phyloP scores from a whole-genome alignment of 2,797 vertebrate genomes.

The Acanthiza pusilla region DNA sequence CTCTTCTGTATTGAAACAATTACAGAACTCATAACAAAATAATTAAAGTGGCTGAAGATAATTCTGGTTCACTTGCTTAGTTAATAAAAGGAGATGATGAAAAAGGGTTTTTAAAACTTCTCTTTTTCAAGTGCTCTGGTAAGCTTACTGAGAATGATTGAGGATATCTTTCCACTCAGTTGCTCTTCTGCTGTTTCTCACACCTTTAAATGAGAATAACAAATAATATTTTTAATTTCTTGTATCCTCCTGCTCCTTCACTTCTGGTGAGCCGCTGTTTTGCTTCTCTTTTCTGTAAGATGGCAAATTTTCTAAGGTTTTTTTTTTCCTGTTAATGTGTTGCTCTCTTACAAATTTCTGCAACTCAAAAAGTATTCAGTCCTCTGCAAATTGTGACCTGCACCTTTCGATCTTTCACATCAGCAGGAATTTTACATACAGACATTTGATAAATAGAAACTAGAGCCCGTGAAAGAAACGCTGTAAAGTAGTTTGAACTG shows the following conservation, averaged over 20 bases:
- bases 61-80: neutral
- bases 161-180: neutral
- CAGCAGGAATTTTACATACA: neutral
- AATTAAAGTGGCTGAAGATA: neutral
- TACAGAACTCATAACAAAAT: neutral
- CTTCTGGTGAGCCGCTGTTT: neutral
- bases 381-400: neutral
- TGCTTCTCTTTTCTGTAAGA: neutral
- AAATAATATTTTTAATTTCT: neutral
- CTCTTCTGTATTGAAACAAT: neutral
- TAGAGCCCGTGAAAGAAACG: neutral
- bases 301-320: neutral
- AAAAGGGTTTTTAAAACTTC: neutral
- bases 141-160: neutral
- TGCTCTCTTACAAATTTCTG: neutral
- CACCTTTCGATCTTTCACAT: neutral
- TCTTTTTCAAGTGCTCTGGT: neutral
- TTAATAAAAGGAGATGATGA: neutral
- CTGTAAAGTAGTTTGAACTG: neutral
- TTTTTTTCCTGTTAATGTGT: neutral
- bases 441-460: neutral
- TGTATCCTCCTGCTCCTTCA: neutral
- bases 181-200: neutral
- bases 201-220: neutral
- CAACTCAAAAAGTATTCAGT: neutral